phyloP scores from a whole-genome alignment of 1,140 invertebrate genomes.

The Rhynchophorus ferrugineus region DNA sequence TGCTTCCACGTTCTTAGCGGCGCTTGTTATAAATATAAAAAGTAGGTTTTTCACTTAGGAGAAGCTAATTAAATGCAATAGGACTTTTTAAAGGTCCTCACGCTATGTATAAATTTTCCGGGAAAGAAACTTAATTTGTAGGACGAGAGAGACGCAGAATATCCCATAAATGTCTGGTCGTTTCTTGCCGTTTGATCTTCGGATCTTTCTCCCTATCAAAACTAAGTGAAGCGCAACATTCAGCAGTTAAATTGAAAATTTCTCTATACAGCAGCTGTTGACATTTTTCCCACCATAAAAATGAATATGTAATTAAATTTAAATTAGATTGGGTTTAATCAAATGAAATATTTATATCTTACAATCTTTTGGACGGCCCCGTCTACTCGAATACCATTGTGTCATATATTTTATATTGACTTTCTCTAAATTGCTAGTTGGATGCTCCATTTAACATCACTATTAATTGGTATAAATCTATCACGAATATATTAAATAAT shows the following conservation, averaged over 20 bases:
- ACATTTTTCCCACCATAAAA: conserved; percentile 22
- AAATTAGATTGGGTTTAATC: conserved; percentile 25
- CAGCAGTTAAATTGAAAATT: conserved; percentile 24
- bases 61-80: conserved; percentile 11
- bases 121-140: conserved; percentile 19
- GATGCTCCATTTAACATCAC: too few relatives aligned
- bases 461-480: too few relatives aligned
- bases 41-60: background rate
- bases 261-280: conserved; percentile 23
- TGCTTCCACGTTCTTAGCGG: background rate
- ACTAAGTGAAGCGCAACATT: conserved; percentile 20
- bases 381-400: too few relatives aligned
- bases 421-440: too few relatives aligned
- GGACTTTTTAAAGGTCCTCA: conserved; percentile 13
- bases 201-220: conserved; percentile 21
- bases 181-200: conserved; percentile 16
- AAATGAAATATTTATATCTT: too few relatives aligned
- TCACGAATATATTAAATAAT: too few relatives aligned
- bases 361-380: too few relatives aligned
- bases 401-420: too few relatives aligned
- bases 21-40: background rate
- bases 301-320: conserved; percentile 26
- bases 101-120: conserved; percentile 16
- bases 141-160: conserved; percentile 15
- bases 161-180: conserved; percentile 10